phyloP scores from a whole-genome alignment of 2,113 vertebrate genomes.

The Myanophis thanlyinensis region DNA sequence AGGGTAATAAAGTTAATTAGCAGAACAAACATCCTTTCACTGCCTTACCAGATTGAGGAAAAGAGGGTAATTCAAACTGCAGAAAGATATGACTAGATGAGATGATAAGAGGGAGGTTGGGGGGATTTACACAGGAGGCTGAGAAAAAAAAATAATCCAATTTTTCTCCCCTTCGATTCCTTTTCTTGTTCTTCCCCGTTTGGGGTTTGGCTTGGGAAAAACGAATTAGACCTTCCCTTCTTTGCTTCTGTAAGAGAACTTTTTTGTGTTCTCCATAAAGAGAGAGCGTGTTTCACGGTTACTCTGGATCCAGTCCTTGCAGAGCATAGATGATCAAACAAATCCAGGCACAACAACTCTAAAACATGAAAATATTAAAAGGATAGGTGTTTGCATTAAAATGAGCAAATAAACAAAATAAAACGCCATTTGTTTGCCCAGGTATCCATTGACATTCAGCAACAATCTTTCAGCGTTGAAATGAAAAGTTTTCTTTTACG shows the following conservation, averaged over 20 bases:
- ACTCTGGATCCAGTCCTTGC: conserved; percentile 52
- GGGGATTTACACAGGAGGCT: conserved; percentile 75
- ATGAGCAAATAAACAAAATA: conserved; percentile 7
- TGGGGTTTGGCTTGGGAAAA: conserved; percentile 50
- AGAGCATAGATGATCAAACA: conserved; percentile 53
- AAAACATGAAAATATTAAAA: not conserved
- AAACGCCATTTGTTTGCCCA: conserved; percentile 52
- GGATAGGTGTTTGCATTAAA: not conserved
- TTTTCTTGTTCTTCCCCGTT: not conserved
- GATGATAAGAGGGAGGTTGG: conserved; percentile 74
- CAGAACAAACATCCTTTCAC: conserved; percentile 96
- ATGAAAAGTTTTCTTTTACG: conserved; percentile 56
- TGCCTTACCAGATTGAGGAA: conserved; percentile 83
- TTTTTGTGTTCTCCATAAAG: conserved; percentile 54
- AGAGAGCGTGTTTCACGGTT: conserved; percentile 43
- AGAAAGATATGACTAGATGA: conserved; percentile 84
- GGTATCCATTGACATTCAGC: conserved; percentile 55
- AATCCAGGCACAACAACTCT: conserved; percentile 27
- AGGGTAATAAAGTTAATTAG: conserved; percentile 99
- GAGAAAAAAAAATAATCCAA: conserved; percentile 71
- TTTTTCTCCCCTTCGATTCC: conserved; percentile 66
- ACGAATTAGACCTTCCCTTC: conserved; percentile 59
- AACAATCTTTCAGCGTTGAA: conserved; percentile 51
- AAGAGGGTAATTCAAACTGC: conserved; percentile 87
- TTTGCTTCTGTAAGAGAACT: conserved; percentile 63